Conservation (phyloP, 2,888 invertebrate species). For the Heliconius ismenius region DNA sequence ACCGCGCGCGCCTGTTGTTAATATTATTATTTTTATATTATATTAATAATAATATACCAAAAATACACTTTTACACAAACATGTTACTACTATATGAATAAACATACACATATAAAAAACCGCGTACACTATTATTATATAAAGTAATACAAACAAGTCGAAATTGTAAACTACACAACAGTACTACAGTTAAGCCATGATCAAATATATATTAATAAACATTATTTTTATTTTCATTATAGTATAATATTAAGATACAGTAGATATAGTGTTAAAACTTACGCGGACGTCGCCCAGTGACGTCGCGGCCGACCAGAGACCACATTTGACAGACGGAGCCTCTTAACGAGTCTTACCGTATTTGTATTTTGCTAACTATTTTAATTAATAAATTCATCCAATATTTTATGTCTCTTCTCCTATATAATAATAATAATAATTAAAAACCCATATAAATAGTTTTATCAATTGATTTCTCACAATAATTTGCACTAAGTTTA, state of each 20-base stretch:
- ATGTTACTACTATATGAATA: conserved; percentile 76
- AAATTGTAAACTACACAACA: conserved; percentile 77
- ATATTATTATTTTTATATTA: conserved; percentile 49
- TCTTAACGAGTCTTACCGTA: conserved; percentile 80
- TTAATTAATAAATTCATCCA: conserved; percentile 83
- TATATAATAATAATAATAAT: conserved; percentile 82
- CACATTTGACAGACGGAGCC: conserved; percentile 77
- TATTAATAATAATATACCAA: conserved; percentile 58
- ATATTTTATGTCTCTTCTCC: conserved; percentile 78
- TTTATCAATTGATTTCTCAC: conserved; percentile 76
- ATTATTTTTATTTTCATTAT: conserved; percentile 49
- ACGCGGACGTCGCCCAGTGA: conserved; percentile 45
- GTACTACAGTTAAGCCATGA: conserved; percentile 80
- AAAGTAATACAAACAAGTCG: conserved; percentile 81
- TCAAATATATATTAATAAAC: conserved; percentile 76
- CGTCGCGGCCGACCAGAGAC: conserved; percentile 33
- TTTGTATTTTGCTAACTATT: conserved; percentile 82
- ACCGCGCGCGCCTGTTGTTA: conserved; percentile 56
- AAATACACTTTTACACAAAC: conserved; percentile 80
- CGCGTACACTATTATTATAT: conserved; percentile 78
- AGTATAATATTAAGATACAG: conserved; percentile 67
- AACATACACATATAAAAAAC: conserved; percentile 82
- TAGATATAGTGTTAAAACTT: conserved; percentile 59
- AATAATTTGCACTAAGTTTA: conserved; percentile 82
- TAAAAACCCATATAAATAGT: conserved; percentile 82